phyloP scores from a whole-genome alignment of 1,140 invertebrate species.

The Holcopasites calliopsidis region DNA sequence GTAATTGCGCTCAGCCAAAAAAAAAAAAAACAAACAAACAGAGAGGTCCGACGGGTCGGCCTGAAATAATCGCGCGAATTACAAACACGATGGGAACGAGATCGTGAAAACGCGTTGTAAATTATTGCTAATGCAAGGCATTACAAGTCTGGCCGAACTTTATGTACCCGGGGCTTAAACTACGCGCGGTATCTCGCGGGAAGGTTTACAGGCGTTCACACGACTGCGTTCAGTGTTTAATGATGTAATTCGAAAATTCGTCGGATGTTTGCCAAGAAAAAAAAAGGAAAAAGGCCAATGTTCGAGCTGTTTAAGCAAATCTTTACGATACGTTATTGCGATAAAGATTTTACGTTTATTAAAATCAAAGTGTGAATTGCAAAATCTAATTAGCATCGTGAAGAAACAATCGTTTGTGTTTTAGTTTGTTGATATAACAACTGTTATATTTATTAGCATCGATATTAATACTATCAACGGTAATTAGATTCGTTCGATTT shows the following conservation, averaged over 20 bases:
- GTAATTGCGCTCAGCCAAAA: no score
- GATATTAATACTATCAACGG: no score
- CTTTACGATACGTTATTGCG: no score
- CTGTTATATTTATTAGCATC: no score
- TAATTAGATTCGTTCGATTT: no score
- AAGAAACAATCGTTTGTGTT: no score
- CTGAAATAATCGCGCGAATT: background rate
- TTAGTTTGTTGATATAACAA: no score
- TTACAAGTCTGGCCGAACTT: slow-evolving; percentile 35
- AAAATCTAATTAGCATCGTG: no score
- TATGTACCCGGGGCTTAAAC: slow-evolving; percentile 11
- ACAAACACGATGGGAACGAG: background rate
- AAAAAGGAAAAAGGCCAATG: background rate
- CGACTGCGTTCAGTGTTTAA: background rate
- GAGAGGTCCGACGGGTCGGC: background rate
- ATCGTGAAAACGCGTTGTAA: slow-evolving; percentile 19
- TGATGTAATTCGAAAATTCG: background rate
- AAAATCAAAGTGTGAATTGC: no score
- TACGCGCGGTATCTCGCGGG: background rate
- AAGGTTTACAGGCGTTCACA: slow-evolving; percentile 12
- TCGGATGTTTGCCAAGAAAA: background rate
- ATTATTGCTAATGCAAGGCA: slow-evolving; percentile 27
- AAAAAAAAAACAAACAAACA: background rate
- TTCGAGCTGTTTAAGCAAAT: background rate
- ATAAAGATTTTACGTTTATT: no score